A percentile compares a stretch with the other conserved stretches of the same genome.
phyloP scores from a whole-genome alignment of 1,140 invertebrate species.

The Parasteatoda tepidariorum region DNA sequence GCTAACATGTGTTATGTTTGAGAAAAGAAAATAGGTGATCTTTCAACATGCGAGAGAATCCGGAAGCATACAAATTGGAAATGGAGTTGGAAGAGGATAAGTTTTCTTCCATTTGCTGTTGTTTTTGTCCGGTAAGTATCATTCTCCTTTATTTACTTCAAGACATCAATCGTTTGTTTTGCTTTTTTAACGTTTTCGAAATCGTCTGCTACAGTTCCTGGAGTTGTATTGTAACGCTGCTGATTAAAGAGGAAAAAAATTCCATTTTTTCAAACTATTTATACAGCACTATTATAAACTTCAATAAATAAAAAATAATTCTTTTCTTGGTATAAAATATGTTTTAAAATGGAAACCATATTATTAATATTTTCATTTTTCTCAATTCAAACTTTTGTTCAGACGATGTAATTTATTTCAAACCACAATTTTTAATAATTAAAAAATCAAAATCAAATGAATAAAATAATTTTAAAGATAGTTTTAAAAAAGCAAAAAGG shows the following conservation, averaged over 20 bases:
- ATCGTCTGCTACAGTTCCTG: neutral
- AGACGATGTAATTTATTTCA: too few relatives aligned
- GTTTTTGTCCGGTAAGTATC: conserved; percentile 30
- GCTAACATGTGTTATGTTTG: conserved; percentile 17
- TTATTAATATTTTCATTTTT: too few relatives aligned
- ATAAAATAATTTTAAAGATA: too few relatives aligned
- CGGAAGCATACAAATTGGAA: conserved; percentile 44
- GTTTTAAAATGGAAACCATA: too few relatives aligned
- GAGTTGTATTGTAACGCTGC: neutral
- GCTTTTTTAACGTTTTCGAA: conserved; percentile 14
- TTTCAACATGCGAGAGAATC: conserved; percentile 27
- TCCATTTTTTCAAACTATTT: neutral
- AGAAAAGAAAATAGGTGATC: neutral
- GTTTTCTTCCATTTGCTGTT: conserved; percentile 17
- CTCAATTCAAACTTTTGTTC: too few relatives aligned
- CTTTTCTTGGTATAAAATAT: too few relatives aligned
- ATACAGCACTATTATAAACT: too few relatives aligned
- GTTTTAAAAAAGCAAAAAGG: too few relatives aligned
- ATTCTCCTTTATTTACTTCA: neutral
- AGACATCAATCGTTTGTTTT: conserved; percentile 19
- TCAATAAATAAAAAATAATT: too few relatives aligned
- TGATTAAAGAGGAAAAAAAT: neutral
- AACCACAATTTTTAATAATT: too few relatives aligned
- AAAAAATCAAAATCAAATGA: too few relatives aligned
- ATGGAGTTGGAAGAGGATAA: conserved; percentile 43